Evolutionary conservation across 2,888 invertebrate genomes (phyloP).

Genomic region (Drosophila paramelanica): DNA sequence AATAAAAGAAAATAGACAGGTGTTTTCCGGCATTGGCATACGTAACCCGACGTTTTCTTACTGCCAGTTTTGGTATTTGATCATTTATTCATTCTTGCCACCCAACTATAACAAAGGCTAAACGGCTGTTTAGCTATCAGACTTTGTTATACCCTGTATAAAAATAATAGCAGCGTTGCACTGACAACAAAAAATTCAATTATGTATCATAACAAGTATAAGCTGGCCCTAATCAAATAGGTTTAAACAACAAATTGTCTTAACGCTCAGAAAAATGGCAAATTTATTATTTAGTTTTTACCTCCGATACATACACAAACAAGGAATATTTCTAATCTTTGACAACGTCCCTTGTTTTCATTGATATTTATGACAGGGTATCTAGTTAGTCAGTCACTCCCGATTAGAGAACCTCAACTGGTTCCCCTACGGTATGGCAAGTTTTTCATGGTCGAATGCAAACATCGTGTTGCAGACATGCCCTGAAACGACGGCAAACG

Average conservation of each 20-base stretch:
- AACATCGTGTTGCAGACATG: constrained; percentile 14
- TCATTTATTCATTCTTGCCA: constrained; percentile 34
- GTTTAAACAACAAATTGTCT: too few species aligned
- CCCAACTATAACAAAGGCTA: constrained; percentile 12
- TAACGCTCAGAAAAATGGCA: too few species aligned
- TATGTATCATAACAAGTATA: too few species aligned
- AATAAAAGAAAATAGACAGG: constrained; percentile 59
- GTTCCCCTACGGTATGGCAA: constrained; percentile 37
- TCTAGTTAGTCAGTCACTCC: constrained; percentile 1
- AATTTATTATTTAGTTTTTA: too few species aligned
- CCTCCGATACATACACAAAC: too few species aligned
- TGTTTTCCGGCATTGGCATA: constrained; percentile 64
- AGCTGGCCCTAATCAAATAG: too few species aligned
- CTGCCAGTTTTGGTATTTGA: constrained; percentile 20
- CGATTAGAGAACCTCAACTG: neutral
- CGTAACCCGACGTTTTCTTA: constrained; percentile 30
- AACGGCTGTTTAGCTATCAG: constrained; percentile 7
- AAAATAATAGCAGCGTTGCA: too few species aligned
- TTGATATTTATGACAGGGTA: constrained; percentile 2
- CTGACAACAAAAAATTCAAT: too few species aligned
- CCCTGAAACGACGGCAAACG: constrained; percentile 8
- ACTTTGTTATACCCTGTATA: constrained; percentile 37
- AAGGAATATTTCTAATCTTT: too few species aligned
- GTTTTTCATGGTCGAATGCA: constrained; percentile 73
- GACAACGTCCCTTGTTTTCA: too few species aligned